Evolutionary conservation across 2,888 invertebrate species (phyloP).

Genomic region (Acleris holmiana): DNA sequence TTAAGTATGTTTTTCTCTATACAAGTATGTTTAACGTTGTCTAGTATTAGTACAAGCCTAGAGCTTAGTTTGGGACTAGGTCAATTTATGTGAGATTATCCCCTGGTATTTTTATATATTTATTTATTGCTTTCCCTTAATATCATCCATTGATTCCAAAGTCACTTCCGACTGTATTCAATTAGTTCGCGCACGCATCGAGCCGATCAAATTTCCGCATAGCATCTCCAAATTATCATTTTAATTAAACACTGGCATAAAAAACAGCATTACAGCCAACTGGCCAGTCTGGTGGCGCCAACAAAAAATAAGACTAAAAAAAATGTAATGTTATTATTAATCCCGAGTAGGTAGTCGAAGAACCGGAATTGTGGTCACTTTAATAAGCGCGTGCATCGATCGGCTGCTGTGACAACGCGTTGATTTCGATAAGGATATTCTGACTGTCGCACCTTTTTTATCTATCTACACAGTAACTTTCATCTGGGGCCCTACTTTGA

Average conservation of each 20-base stretch:
- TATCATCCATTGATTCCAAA: too few species aligned
- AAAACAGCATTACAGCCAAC: conserved; percentile 45
- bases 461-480: too few species aligned
- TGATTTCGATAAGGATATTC: conserved; percentile 45
- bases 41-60: too few species aligned
- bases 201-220: conserved; percentile 40
- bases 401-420: conserved; percentile 62
- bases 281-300: conserved; percentile 66
- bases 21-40: too few species aligned
- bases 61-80: too few species aligned
- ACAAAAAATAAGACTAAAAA: conserved; percentile 53
- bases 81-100: too few species aligned
- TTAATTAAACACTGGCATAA: conserved; percentile 53
- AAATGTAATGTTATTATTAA: conserved; percentile 73
- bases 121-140: too few species aligned
- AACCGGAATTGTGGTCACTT: conserved; percentile 51
- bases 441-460: too few species aligned
- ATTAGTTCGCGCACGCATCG: conserved; percentile 28
- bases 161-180: too few species aligned
- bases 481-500: too few species aligned
- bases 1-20: too few species aligned
- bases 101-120: too few species aligned
- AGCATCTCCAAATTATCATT: conserved; percentile 41
- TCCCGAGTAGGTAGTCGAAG: conserved; percentile 51
- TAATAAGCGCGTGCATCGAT: conserved; percentile 29